Percentiles rank a stretch among this genome's conserved stretches.
Conservation (phyloP, 2,113 vertebrate species). For the Isurus oxyrinchus region DNA sequence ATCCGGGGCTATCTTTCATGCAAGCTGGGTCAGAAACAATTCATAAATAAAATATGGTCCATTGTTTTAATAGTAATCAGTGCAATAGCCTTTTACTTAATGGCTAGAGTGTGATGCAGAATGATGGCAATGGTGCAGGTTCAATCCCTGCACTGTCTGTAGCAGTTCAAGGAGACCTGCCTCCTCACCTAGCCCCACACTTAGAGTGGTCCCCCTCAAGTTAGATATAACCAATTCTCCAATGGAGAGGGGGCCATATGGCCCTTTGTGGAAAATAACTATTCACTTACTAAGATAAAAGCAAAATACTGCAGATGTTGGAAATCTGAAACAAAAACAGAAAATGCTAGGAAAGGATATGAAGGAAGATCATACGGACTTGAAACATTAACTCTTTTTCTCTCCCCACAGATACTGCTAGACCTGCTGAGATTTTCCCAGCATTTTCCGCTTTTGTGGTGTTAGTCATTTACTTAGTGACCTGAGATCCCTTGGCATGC, state of each 20-base stretch:
- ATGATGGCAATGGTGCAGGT: too few relatives aligned
- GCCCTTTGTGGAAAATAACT: too few relatives aligned
- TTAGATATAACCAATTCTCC: neutral
- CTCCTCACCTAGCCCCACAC: neutral
- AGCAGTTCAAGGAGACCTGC: neutral
- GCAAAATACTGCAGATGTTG: too few relatives aligned
- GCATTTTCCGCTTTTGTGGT: too few relatives aligned
- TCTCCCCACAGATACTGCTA: too few relatives aligned
- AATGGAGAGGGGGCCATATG: neutral
- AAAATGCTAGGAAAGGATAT: too few relatives aligned
- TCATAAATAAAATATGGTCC: neutral
- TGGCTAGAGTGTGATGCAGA: neutral
- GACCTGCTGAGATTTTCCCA: too few relatives aligned
- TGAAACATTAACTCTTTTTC: too few relatives aligned
- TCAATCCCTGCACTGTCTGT: neutral
- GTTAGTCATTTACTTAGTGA: neutral
- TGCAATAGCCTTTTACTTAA: neutral
- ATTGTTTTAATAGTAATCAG: neutral
- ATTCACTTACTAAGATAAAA: too few relatives aligned
- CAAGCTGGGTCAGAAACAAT: neutral
- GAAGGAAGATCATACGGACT: too few relatives aligned
- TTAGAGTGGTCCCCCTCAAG: neutral
- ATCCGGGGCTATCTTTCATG: neutral
- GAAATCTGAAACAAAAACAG: too few relatives aligned
- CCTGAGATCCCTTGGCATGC: neutral